A percentile compares a stretch with the other conserved stretches of the same genome.
These are phyloP conservation scores for Myotis lucifugus DNA, from an alignment of 2,113 vertebrate genomes.

Conservation along the genomic window DNA sequence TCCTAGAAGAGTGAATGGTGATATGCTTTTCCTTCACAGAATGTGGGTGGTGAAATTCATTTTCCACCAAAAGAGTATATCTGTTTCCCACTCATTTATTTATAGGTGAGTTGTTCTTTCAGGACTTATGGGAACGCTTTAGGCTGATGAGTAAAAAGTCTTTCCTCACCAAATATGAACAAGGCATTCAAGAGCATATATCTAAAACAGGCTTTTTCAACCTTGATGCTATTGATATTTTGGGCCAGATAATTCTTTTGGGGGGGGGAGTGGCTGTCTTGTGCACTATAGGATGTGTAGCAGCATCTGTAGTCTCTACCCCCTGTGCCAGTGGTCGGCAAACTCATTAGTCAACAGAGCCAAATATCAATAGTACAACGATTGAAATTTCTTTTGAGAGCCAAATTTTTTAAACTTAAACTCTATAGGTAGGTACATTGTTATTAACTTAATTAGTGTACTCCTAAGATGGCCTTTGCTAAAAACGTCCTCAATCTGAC, in stretches of 20 bases:
- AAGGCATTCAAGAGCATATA: neutral
- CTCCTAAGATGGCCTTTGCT: too few species aligned
- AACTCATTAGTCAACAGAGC: too few species aligned
- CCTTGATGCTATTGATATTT: neutral
- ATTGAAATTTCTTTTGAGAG: too few species aligned
- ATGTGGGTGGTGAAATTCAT: constrained; percentile 63
- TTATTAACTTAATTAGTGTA: too few species aligned
- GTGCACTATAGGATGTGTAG: neutral
- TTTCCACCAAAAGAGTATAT: constrained; percentile 52
- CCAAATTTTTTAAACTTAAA: too few species aligned
- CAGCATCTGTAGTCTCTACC: neutral
- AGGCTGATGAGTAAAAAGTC: constrained; percentile 3
- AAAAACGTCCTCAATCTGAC: too few species aligned
- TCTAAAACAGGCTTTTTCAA: neutral
- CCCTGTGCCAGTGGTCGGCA: too few species aligned
- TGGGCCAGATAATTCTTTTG: neutral
- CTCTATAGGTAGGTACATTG: too few species aligned
- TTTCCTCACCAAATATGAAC: constrained; percentile 20
- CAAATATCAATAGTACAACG: too few species aligned
- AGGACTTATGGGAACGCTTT: neutral
- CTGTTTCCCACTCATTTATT: constrained; percentile 56
- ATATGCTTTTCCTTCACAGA: constrained; percentile 5
- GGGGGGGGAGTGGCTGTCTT: neutral
- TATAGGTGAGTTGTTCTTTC: constrained; percentile 49
- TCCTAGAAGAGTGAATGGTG: constrained; percentile 63